These are phyloP conservation scores for Gibbula magus DNA, from an alignment of 2,888 invertebrate genomes.

Conservation along the genomic window DNA sequence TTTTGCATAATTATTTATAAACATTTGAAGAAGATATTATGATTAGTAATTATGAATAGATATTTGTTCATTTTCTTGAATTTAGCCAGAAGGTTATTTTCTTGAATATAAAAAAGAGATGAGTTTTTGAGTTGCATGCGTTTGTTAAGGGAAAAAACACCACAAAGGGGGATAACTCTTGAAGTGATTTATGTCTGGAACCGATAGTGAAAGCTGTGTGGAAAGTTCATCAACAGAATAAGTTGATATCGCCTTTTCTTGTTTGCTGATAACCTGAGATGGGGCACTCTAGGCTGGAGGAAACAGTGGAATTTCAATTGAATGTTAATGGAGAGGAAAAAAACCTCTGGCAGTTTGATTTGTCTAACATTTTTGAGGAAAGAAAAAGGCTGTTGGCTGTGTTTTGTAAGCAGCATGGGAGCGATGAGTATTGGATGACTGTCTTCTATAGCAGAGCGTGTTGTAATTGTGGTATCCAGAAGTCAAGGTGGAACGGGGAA, in stretches of 20 bases:
- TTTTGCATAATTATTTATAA: no score
- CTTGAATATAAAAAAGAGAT: no score
- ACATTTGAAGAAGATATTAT: no score
- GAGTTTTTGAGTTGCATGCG: no score
- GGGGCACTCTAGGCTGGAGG: not conserved
- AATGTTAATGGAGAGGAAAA: constrained; percentile 6
- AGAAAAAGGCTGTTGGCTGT: not conserved
- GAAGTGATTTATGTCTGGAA: no score
- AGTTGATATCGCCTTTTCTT: not conserved
- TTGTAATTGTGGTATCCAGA: not conserved
- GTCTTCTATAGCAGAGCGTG: not conserved
- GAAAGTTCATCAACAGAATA: no score
- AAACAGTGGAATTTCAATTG: not conserved
- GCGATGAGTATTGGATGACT: not conserved
- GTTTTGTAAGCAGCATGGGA: not conserved
- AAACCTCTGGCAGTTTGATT: not conserved
- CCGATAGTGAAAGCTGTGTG: no score
- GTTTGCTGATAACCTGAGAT: not conserved
- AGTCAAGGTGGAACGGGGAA: not conserved
- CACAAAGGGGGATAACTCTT: constrained; percentile 7
- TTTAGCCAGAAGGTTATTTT: no score
- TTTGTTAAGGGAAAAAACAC: not conserved
- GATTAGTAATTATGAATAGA: no score
- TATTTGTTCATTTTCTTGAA: no score
- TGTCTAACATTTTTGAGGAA: not conserved